Base-by-base conservation (phyloP, 2,888 invertebrate species). In the Mythimna lalbum region DNA sequence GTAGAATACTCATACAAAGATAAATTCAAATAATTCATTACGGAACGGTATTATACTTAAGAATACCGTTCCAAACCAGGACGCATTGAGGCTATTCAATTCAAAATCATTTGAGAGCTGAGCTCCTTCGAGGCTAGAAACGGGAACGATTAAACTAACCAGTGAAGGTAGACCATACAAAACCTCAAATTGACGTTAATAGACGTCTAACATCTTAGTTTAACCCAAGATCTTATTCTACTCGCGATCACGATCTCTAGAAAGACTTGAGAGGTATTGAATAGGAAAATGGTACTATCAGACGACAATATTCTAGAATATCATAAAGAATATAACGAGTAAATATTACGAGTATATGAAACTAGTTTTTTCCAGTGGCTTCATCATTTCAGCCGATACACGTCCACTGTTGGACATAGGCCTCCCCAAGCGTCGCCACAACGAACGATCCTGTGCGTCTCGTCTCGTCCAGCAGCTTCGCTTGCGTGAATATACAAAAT, bases 131-230 rank as follows among this genome's bases (percentile, higher is more conserved):
- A 57, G 53, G 62, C 77, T 52, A 31, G 78, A 80, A 78, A 84
- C 61, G 53, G 69, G 61, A 78, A 66, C 76, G 76, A 79, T 82
- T 79, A 74, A 80, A 57, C 63, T 80, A 79, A 80, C 81, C 70
- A 80, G 80, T 82, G 72, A 80, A 74, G 72, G 72, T 73, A 81
- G 78, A 67, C 69, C 72, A 69, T 59, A 83, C 50, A 56, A 69
- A 73, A 73, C 73, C 43, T 70, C 70, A 71, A 74, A 80, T 66
- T 85, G 83, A 83, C 83, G 74, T 73, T 83, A 82, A 83, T 83
- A 63, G 83, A 83, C 77, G 23, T 67, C 43, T 53, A 83, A 80
- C 83, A 83, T 75, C 83, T 83, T 73, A 69, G 85, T 84, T 66
- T 66, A 63, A 57, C 3, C 55, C 31, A 17, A 57, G 70, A 69